A percentile compares a stretch with the other conserved stretches of the same genome.
Evolutionary conservation across 2,888 invertebrate species (phyloP).

Genomic region (Stramonita haemastoma): DNA sequence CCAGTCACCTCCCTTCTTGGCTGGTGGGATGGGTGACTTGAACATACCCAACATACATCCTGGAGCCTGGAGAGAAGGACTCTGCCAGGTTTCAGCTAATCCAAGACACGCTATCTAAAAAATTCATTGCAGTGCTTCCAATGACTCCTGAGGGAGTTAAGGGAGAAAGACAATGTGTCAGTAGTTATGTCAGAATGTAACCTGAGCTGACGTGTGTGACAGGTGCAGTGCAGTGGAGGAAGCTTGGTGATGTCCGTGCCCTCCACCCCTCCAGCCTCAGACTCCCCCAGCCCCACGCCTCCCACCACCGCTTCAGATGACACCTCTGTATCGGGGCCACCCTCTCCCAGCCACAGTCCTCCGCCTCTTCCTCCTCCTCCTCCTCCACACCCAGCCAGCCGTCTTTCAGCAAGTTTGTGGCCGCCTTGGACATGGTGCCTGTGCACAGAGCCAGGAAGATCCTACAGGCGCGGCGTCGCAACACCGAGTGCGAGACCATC

Average conservation of each 20-base stretch:
- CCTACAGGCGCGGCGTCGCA: constrained; percentile 49
- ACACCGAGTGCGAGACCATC: constrained; percentile 57
- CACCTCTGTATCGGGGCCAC: constrained; percentile 39
- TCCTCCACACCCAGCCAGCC: background rate
- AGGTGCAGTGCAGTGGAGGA: constrained; percentile 27
- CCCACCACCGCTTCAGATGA: constrained; percentile 25
- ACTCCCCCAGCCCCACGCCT: constrained; percentile 25
- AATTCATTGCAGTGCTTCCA: no score
- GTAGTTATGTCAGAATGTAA: no score
- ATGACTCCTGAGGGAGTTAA: no score
- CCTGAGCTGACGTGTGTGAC: background rate
- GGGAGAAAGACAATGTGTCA: no score
- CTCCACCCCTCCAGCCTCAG: constrained; percentile 31
- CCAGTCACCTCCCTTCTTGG: no score
- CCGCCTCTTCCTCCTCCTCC: background rate
- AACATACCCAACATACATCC: no score
- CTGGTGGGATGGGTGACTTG: no score
- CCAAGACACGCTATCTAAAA: no score
- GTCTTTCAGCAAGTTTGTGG: constrained; percentile 45
- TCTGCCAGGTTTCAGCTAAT: no score
- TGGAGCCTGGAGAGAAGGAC: no score
- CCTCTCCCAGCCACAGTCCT: background rate
- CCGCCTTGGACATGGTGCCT: constrained; percentile 59
- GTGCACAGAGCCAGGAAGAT: constrained; percentile 61
- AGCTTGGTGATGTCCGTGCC: constrained; percentile 26